Evolutionary conservation across 2,888 invertebrate genomes (phyloP).

Genomic region (Pterostichus madidus): DNA sequence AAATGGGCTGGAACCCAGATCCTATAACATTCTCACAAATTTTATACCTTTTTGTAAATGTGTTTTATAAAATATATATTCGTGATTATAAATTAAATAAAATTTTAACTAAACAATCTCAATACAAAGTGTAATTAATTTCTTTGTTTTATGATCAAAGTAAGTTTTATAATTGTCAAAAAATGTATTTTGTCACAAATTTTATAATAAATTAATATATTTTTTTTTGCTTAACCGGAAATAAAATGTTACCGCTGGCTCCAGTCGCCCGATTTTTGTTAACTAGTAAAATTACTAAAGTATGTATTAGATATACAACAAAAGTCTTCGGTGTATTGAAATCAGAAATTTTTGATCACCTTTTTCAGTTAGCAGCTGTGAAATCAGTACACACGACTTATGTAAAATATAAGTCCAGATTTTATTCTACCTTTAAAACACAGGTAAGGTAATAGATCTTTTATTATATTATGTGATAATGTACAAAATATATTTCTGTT

Average conservation of each 20-base stretch:
- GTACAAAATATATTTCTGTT: background rate
- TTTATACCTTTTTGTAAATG: conserved; percentile 53
- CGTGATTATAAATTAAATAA: background rate
- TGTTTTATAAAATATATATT: conserved; percentile 35
- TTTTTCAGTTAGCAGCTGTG: background rate
- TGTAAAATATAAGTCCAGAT: too few relatives aligned
- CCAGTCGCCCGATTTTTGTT: background rate
- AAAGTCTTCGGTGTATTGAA: background rate
- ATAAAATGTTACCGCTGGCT: too few relatives aligned
- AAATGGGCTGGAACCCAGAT: conserved; percentile 59
- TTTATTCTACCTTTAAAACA: background rate
- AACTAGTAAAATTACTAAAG: background rate
- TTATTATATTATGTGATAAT: too few relatives aligned
- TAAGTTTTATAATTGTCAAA: conserved; percentile 25
- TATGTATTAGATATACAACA: background rate
- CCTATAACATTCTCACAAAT: conserved; percentile 45
- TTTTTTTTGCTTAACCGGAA: too few relatives aligned
- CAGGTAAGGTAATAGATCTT: background rate
- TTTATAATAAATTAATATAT: background rate
- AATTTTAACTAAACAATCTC: conserved; percentile 16
- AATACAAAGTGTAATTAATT: background rate
- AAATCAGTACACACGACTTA: background rate
- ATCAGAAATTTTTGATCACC: background rate
- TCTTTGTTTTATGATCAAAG: conserved; percentile 8
- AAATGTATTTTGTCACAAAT: background rate